A percentile compares a stretch with the other conserved stretches of the same genome.
These are phyloP conservation scores for Caenorhabditis wallacei DNA, from an alignment of 2,888 invertebrate genomes.

Conservation along the genomic window DNA sequence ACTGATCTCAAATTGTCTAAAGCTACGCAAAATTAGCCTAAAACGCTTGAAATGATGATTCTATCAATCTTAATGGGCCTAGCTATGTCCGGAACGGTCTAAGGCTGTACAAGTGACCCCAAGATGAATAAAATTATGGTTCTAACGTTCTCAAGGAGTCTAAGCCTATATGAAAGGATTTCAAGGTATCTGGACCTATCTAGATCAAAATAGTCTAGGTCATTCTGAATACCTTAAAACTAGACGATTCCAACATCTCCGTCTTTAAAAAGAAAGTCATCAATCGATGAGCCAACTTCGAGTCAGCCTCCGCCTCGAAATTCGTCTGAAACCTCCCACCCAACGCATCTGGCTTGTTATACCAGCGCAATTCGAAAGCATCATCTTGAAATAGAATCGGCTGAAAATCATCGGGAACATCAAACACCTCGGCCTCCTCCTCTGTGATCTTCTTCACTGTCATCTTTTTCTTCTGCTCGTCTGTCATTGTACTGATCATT, in stretches of 20 bases:
- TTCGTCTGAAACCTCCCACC: conserved; percentile 1
- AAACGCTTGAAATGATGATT: no score
- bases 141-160: no score
- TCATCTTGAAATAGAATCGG: conserved; percentile 21
- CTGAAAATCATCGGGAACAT: background rate
- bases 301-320: conserved; percentile 16
- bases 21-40: no score
- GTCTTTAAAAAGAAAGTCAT: conserved; percentile 38
- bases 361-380: conserved; percentile 43
- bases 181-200: no score
- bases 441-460: conserved; percentile 43
- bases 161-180: no score
- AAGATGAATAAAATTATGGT: no score
- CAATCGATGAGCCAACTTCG: conserved; percentile 34
- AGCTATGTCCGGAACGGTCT: no score
- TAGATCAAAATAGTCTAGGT: no score
- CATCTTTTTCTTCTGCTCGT: conserved; percentile 38
- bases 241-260: conserved; percentile 41
- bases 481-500: conserved; percentile 12
- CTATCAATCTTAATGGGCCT: no score
- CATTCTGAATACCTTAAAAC: conserved; percentile 13
- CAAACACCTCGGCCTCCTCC: conserved; percentile 42
- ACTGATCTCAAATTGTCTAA: no score
- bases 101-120: no score
- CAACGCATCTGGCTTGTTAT: conserved; percentile 31